These are phyloP conservation scores for Limnephilus lunatus DNA, from an alignment of 2,888 invertebrate species.

Conservation along the genomic window DNA sequence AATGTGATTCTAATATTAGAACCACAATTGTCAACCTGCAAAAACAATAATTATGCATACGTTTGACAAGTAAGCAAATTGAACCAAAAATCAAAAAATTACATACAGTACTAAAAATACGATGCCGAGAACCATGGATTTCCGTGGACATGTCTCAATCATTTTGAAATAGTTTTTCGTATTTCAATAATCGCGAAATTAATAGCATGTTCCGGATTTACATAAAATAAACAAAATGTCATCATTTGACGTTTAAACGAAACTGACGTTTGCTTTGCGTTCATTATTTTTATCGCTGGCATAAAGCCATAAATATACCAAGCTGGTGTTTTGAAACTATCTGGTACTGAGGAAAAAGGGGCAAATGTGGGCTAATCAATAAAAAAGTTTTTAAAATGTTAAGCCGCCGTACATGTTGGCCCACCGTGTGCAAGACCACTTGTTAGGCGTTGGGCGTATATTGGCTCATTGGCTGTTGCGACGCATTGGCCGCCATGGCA, in stretches of 20 bases:
- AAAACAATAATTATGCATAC: constrained; percentile 67
- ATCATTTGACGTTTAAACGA: background rate
- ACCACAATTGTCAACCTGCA: constrained; percentile 88
- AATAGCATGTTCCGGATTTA: constrained; percentile 7
- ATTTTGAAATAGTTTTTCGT: constrained; percentile 72
- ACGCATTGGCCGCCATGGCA: too few species aligned
- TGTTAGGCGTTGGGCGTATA: too few species aligned
- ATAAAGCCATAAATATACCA: too few species aligned
- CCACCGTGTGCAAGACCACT: too few species aligned
- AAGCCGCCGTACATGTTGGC: too few species aligned
- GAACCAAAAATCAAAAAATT: constrained; percentile 23
- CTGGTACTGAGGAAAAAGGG: too few species aligned
- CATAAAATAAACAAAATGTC: background rate
- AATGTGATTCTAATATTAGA: constrained; percentile 87
- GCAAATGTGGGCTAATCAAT: too few species aligned
- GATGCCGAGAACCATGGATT: constrained; percentile 89
- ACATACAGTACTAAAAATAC: constrained; percentile 86
- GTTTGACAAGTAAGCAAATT: background rate
- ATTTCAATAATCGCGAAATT: constrained; percentile 14
- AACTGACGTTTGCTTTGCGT: background rate
- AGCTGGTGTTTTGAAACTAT: background rate
- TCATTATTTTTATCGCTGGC: background rate
- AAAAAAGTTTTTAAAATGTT: too few species aligned
- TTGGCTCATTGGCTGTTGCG: too few species aligned
- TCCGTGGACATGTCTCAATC: constrained; percentile 91